Conservation (phyloP, 2,888 invertebrate species). For the Trissoscelio sp. region DNA sequence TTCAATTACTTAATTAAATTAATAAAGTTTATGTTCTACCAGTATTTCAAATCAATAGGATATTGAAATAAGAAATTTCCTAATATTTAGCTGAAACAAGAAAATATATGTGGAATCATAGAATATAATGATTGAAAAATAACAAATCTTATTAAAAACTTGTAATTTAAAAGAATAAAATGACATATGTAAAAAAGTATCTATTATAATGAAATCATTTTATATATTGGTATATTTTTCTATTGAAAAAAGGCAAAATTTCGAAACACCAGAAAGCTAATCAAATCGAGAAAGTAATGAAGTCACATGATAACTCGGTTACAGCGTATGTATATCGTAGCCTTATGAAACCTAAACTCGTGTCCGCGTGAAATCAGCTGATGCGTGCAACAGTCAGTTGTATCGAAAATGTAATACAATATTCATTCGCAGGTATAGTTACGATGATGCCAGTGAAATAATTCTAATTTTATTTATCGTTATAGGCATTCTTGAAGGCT, state of each 20-base stretch:
- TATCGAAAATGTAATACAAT: slow-evolving; percentile 66
- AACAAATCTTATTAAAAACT: too few relatives aligned
- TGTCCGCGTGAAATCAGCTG: slow-evolving; percentile 57
- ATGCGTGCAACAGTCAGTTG: slow-evolving; percentile 68
- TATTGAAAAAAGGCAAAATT: not conserved
- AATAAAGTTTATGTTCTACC: too few relatives aligned
- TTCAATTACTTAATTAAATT: too few relatives aligned
- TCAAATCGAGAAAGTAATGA: slow-evolving; percentile 27
- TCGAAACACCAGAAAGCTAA: slow-evolving; percentile 34
- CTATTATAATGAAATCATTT: too few relatives aligned
- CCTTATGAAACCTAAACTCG: slow-evolving; percentile 61
- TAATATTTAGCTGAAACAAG: too few relatives aligned
- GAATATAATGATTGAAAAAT: too few relatives aligned
- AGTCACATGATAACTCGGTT: slow-evolving; percentile 22
- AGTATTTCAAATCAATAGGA: too few relatives aligned
- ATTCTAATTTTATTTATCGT: slow-evolving; percentile 69
- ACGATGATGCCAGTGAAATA: slow-evolving; percentile 68
- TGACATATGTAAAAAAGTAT: too few relatives aligned
- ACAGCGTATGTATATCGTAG: slow-evolving; percentile 51
- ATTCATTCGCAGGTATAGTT: slow-evolving; percentile 52
- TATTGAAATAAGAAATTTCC: too few relatives aligned
- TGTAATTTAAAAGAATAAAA: too few relatives aligned
- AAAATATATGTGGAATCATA: too few relatives aligned
- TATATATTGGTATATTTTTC: too few relatives aligned
- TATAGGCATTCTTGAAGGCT: slow-evolving; percentile 73